Base-by-base conservation (phyloP, 64 coral and sea anemone genomes). In the Acropora yongei region DNA sequence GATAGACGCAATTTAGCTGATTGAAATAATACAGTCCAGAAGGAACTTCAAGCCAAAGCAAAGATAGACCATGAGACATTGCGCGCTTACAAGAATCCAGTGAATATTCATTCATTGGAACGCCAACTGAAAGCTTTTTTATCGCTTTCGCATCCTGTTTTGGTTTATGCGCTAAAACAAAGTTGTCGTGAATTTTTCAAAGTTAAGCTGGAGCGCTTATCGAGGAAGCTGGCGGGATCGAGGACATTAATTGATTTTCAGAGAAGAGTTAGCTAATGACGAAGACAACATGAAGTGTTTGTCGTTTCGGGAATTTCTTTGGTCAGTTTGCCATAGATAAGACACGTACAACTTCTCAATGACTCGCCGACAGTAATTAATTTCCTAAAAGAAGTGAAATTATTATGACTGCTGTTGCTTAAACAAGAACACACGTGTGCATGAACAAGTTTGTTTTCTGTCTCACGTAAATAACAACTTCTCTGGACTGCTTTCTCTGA, bases 161-260 rank as follows among this genome's bases (percentile, higher is more conserved):
- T 13, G 12, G 11, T 16, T 68, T 4, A 16, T 14, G 19, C 13
- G 3, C 6, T 19, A 10, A 71, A 10, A 20, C 30, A 30, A 30
- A 71, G 9, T 19, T 6, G 39, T 3, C 13, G 11, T 11, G 8
- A 68, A n/a, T 68, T 20, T 3, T 71, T 71, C 8, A 0, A 6
- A 2, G 4, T 71, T 71, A 19, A 71, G 3, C 41, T 55, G 57
- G 78, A 41, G 6, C 10, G 39, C 49, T 53, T 80, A 40, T 71
- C 68, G 39, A 71, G 13, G 68, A 20, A 71, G 39, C 68, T 60
- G 63, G 40, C 53, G 63, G 63, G 60, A 30, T 30, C 30, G 58
- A n/a, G 81, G 81, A 84, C 81, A 84, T 13, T 84, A 84, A 84
- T 84, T 84, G 57, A 84, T 84, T 84, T 84, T 3, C 43, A 47